Evolutionary conservation across 2,888 invertebrate genomes (phyloP).

Genomic region (Andrena minutula): DNA sequence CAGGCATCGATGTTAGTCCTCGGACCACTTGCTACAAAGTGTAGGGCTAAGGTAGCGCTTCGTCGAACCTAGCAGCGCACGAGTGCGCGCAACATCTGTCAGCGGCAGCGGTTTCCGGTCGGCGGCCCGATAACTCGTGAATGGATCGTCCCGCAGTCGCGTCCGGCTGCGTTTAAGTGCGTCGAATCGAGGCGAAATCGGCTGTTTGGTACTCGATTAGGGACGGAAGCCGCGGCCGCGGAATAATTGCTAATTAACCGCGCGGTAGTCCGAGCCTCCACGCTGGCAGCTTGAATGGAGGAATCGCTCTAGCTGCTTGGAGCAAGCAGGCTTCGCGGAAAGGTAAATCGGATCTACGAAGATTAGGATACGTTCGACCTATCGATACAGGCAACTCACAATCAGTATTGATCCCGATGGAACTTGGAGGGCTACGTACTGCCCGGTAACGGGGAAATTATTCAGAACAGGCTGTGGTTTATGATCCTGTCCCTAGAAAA

Average conservation of each 20-base stretch:
- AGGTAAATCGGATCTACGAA: too few species aligned
- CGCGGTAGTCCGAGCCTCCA: slow-evolving; percentile 13
- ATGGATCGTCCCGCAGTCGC: slow-evolving; percentile 19
- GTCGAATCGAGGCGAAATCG: slow-evolving; percentile 38
- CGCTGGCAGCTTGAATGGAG: slow-evolving; percentile 3
- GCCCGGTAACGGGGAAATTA: not conserved
- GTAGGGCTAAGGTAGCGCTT: slow-evolving; percentile 20
- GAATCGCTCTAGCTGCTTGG: not conserved
- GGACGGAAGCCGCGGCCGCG: slow-evolving; percentile 32
- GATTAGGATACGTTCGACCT: too few species aligned
- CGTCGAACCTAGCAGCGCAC: not conserved
- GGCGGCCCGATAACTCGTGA: slow-evolving; percentile 29
- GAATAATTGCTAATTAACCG: slow-evolving; percentile 55
- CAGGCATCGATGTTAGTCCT: slow-evolving; percentile 26
- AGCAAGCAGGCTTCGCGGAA: not conserved
- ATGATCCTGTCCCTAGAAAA: not conserved
- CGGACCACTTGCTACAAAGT: slow-evolving; percentile 36
- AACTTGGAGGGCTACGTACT: too few species aligned
- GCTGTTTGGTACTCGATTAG: slow-evolving; percentile 44
- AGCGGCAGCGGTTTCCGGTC: slow-evolving; percentile 34
- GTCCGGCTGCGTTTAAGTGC: slow-evolving; percentile 35
- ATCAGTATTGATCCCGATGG: too few species aligned
- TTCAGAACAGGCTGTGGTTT: not conserved
- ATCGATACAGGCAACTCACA: too few species aligned
- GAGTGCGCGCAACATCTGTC: slow-evolving; percentile 34